Base-by-base conservation (phyloP, 2,888 invertebrate genomes). In the Horisme vitalbata region DNA sequence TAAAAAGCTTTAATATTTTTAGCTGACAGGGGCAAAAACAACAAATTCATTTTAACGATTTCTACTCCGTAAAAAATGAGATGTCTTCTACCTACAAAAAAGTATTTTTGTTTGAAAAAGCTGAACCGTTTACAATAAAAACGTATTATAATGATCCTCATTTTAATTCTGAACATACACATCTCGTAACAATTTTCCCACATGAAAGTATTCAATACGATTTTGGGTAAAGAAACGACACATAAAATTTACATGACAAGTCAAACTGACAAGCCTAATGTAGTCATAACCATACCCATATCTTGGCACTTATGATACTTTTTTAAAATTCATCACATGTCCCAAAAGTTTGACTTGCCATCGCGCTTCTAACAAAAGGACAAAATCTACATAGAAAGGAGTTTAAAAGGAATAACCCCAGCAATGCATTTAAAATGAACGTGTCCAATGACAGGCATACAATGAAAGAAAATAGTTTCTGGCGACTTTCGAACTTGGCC, bases 321-420 rank as follows among this genome's bases (percentile, higher is more conserved):
- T 79, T 79, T 88, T 86, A 79, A 84, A 86, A 88, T 87, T 85
- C 86, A 84, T 81, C 83, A 80, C 83, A 59, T 79, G 81, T 79
- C 62, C 59, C 61, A 57, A 63, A 72, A 75, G 66, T 62, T 68
- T 55, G 61, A 64, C 59, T 71, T 70, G 57, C 70, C 76, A 69
- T 73, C 69, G 71, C 68, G 77, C 75, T 82, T 82, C 66, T 57
- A 69, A 81, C 72, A 79, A 83, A 80, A 82, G 79, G 45, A 60
- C 46, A 71, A 77, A 78, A 70, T 43, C 37, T 30, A 20, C 38
- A 37, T n/a, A 47, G 45, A 48, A 35, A 44, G 31, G 41, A 24
- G 20, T 33, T 50, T 44, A 38, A 37, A 30, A 47, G 52, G 52
- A 54, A 48, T 54, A 57, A 18, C 69, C 68, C 68, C 68, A 66